Conservation (phyloP, 1,140 invertebrate species). For the Homalodisca vitripennis region DNA sequence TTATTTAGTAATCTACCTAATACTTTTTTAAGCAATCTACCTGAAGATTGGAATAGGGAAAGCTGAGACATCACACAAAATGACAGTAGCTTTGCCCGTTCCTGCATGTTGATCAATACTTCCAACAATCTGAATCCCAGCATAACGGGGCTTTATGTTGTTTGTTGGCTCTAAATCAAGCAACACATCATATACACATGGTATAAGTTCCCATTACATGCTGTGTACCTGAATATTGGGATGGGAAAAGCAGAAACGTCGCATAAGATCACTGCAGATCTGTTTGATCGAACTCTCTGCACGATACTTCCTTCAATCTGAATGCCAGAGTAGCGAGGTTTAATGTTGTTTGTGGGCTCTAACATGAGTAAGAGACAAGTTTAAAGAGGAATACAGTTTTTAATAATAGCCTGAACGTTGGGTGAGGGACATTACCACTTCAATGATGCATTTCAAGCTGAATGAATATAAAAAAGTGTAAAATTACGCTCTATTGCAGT, state of each 20-base stretch:
- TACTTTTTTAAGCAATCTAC: too few species aligned
- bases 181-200: conserved; percentile 1
- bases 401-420: too few species aligned
- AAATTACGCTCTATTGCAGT: neutral
- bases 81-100: conserved; percentile 30
- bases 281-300: conserved; percentile 33
- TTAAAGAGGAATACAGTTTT: too few species aligned
- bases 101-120: conserved; percentile 39
- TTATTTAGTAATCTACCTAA: too few species aligned
- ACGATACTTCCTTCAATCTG: conserved; percentile 43
- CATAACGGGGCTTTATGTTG: conserved; percentile 40
- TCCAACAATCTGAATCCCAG: conserved; percentile 41
- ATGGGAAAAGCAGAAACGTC: conserved; percentile 44
- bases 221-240: conserved; percentile 56
- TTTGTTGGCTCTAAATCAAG: conserved; percentile 40
- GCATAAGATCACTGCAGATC: conserved; percentile 39
- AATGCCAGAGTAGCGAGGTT: conserved; percentile 39
- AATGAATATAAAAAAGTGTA: conserved; percentile 35
- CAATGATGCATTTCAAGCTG: too few species aligned
- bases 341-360: conserved; percentile 42
- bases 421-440: neutral
- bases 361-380: too few species aligned
- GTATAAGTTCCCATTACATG: neutral
- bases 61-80: conserved; percentile 44
- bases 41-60: too few species aligned